phyloP scores from a whole-genome alignment of 2,797 vertebrate genomes.

The Sphenodon punctatus region DNA sequence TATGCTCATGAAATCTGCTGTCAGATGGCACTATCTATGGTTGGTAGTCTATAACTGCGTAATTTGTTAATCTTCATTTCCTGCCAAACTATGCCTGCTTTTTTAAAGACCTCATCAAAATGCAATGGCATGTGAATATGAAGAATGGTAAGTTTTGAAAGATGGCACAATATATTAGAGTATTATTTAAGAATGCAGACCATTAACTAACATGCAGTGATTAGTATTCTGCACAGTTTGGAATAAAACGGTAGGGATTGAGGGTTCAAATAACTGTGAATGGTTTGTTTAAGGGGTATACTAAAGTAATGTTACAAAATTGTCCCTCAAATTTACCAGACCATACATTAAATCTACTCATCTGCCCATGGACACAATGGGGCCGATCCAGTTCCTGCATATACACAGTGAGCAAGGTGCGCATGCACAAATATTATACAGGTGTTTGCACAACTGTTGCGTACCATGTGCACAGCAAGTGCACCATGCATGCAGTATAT shows the following conservation, averaged over 20 bases:
- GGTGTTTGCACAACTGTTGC: too few relatives aligned
- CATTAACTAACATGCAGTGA: background rate
- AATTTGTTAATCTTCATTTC: conserved; percentile 33
- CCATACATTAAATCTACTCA: background rate
- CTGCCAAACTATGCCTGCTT: background rate
- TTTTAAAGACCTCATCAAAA: background rate
- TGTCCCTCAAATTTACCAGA: background rate
- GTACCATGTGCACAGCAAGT: too few relatives aligned
- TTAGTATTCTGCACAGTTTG: background rate
- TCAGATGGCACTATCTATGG: conserved; percentile 41
- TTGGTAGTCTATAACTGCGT: conserved; percentile 16
- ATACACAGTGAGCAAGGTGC: too few relatives aligned
- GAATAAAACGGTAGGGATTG: background rate
- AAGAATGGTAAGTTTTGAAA: background rate
- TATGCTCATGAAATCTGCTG: conserved; percentile 34
- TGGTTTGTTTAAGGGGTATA: background rate
- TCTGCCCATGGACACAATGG: background rate
- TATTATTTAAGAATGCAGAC: conserved; percentile 13
- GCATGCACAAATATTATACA: too few relatives aligned
- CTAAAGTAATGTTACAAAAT: background rate
- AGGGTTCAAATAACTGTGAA: too few relatives aligned
- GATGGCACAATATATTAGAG: background rate
- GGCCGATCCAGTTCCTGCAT: too few relatives aligned
- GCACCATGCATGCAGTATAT: too few relatives aligned
- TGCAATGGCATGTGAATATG: background rate